Evolutionary conservation across 2,888 invertebrate genomes (phyloP), one percentile per base, ranked within the genome.

Genomic region (Eudemis profundana): DNA sequence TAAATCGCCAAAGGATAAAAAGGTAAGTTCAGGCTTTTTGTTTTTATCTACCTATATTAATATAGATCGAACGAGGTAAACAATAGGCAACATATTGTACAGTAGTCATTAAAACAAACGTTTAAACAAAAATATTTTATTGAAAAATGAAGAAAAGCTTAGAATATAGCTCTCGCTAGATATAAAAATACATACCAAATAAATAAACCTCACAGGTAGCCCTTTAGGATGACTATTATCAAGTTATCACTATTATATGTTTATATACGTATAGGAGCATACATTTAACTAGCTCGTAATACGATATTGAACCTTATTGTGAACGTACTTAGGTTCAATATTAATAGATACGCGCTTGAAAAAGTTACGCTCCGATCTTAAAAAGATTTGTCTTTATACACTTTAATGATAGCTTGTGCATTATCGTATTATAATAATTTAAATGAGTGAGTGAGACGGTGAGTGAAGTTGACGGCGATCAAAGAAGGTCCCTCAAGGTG

Each of bases 41-140:
- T n/a, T n/a, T n/a, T n/a, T n/a, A n/a, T n/a, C n/a, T n/a, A n/a
- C n/a, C n/a, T n/a, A n/a, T n/a, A n/a, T n/a, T n/a, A n/a, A n/a
- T n/a, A n/a, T n/a, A n/a, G n/a, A n/a, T n/a, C n/a, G n/a, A n/a
- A n/a, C n/a, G n/a, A n/a, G n/a, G n/a, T n/a, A n/a, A n/a, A n/a
- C n/a, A n/a, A n/a, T n/a, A n/a, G n/a, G n/a, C 27, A 7, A 27
- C 27, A 5, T 4, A 7, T 5, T 27, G 4, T 27, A 27, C 2
- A 10, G 49, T 36, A 36, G 3, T 47, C 40, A 77, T 72, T 73
- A 54, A 68, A 65, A 61, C 71, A 42, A 68, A 70, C 38, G 23
- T 67, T 74, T 78, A 79, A 81, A 80, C 77, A 78, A 78, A 78
- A 77, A 80, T 84, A 79, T 78, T 87, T 87, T 86, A 87, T 84